Conservation (phyloP, 2,113 vertebrate genomes). For the Phoxinus phoxinus region DNA sequence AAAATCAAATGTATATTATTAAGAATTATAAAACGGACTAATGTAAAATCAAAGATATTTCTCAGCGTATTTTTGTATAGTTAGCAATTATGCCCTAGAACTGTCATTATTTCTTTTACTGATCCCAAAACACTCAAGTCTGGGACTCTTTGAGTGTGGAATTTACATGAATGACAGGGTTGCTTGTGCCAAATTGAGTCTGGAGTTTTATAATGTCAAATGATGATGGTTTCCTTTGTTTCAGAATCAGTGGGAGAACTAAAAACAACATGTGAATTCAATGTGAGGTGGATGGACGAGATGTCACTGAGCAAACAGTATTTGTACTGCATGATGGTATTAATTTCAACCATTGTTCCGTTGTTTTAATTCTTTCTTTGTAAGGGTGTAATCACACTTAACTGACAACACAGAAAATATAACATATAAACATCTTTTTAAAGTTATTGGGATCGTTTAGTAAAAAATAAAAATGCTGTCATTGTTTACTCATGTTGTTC, state of each 20-base stretch:
- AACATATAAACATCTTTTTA: not conserved
- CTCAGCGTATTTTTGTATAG: too few relatives aligned
- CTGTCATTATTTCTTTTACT: not conserved
- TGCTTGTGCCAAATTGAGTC: not conserved
- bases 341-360: not conserved
- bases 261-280: conserved; percentile 9
- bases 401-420: not conserved
- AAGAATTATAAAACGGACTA: not conserved
- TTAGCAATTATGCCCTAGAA: not conserved
- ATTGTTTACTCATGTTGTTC: not conserved
- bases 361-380: not conserved
- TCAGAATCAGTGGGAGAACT: not conserved
- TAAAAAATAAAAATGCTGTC: not conserved
- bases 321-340: not conserved
- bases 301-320: not conserved
- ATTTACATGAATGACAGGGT: not conserved
- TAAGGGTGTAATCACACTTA: not conserved
- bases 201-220: not conserved
- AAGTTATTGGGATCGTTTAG: not conserved
- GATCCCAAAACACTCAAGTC: not conserved
- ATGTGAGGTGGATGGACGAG: not conserved
- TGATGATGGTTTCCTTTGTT: not conserved
- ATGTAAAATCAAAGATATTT: not conserved
- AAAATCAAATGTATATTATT: too few relatives aligned
- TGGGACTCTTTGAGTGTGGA: too few relatives aligned